Evolutionary conservation across 2,113 vertebrate species (phyloP).

Genomic region (Melierax canorus): DNA sequence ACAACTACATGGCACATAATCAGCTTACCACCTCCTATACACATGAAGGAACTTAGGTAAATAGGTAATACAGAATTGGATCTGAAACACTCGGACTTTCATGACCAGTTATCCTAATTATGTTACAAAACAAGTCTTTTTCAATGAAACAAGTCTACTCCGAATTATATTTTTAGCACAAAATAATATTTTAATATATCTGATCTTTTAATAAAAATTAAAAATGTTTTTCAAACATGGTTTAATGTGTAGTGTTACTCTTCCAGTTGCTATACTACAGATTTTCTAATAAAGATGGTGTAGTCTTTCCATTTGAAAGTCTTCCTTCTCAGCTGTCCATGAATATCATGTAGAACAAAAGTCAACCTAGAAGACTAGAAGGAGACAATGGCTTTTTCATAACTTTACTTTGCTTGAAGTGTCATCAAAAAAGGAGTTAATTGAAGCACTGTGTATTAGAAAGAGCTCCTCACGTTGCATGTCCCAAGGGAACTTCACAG

Average conservation of each 20-base stretch:
- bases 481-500: background rate
- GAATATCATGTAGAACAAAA: background rate
- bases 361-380: background rate
- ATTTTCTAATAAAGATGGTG: background rate
- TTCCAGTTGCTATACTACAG: background rate
- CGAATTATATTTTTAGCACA: background rate
- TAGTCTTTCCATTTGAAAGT: background rate
- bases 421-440: background rate
- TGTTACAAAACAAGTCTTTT: background rate
- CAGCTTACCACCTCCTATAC: background rate
- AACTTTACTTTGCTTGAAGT: background rate
- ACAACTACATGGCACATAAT: background rate
- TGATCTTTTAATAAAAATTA: background rate
- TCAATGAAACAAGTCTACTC: background rate
- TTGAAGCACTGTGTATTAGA: background rate
- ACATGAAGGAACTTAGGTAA: background rate
- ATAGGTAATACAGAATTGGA: background rate
- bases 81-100: background rate
- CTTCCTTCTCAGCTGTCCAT: background rate
- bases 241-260: background rate
- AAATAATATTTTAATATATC: background rate
- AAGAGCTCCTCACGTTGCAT: accelerated
- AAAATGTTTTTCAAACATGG: background rate
- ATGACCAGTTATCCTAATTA: background rate
- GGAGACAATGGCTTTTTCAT: background rate